Base-by-base conservation (phyloP, 2,888 invertebrate species). In the Apotomis betuletana region DNA sequence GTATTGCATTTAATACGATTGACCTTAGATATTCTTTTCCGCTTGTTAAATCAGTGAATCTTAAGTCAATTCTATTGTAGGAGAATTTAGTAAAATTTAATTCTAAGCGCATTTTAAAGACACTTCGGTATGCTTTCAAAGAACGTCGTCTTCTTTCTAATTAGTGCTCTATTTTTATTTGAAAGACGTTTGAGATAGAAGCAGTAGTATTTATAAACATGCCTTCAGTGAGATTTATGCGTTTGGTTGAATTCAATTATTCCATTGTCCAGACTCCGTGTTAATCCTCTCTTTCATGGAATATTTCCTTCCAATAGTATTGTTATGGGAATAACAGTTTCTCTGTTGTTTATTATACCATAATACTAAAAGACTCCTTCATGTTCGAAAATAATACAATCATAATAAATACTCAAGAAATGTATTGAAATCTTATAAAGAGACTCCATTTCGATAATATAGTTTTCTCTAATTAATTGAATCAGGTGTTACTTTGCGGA, bases 41-140 rank as follows among this genome's bases (percentile, higher is more conserved):
- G 49, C 10, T 49, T 49, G 49, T 9, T 49, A 8, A 49, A 10
- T 5, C 3, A 49, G 8, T 49, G 9, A 49, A 41, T 41, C 5
- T 41, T 49, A 10, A 46, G 44, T 49, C 5, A 49, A 49, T 49
- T 49, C 9, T 49, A 49, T 49, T 49, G 9, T 9, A 9, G 1
- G 46, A 46, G 49, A 38, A 36, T 59, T 13, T 6, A 41, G n/a
- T 41, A 8, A 44, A 59, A 59, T 41, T 41, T 41, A 44, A 60
- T 60, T 44, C 60, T 44, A n/a, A 38, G 44, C 13, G 44, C 44
- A 44, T 60, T 60, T 60, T 44, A 60, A 60, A 41, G 12, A 38
- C 36, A 38, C 10, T 57, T 4, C 10, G 44, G 15, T 44, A 44
- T 44, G 15, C 60, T 60, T 46, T 15, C 2, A n/a, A 10, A 60